Evolutionary conservation across 2,888 invertebrate species (phyloP).

Genomic region (Platycnemis pennipes): DNA sequence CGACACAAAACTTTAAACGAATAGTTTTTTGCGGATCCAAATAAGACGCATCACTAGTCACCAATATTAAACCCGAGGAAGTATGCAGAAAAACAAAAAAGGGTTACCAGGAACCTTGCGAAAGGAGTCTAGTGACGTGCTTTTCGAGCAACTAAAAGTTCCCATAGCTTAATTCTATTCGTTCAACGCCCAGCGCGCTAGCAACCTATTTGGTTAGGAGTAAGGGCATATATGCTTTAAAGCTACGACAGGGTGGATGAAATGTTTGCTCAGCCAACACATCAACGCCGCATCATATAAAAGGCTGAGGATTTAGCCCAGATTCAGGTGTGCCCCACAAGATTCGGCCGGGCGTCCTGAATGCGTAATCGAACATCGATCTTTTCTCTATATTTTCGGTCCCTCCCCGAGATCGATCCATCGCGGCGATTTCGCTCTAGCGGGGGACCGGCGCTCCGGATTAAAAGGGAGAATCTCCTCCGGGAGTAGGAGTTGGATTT

Average conservation of each 20-base stretch:
- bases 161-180: neutral
- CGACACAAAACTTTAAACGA: no score
- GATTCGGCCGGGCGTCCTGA: neutral
- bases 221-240: conserved; percentile 8
- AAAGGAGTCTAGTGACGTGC: neutral
- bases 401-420: neutral
- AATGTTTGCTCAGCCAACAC: conserved; percentile 16
- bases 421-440: neutral
- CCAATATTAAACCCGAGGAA: no score
- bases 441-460: neutral
- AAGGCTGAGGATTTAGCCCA: neutral
- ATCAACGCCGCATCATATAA: neutral
- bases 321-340: neutral
- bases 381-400: neutral
- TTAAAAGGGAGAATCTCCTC: neutral
- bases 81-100: no score
- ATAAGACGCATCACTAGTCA: no score
- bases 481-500: neutral
- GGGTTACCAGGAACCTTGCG: no score
- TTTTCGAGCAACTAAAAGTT: neutral
- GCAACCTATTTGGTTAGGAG: neutral
- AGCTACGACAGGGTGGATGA: neutral
- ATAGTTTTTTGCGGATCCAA: no score
- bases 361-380: neutral
- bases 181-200: neutral